Evolutionary conservation across 1,140 invertebrate species (phyloP).

Genomic region (Trichonephila clavipes): DNA sequence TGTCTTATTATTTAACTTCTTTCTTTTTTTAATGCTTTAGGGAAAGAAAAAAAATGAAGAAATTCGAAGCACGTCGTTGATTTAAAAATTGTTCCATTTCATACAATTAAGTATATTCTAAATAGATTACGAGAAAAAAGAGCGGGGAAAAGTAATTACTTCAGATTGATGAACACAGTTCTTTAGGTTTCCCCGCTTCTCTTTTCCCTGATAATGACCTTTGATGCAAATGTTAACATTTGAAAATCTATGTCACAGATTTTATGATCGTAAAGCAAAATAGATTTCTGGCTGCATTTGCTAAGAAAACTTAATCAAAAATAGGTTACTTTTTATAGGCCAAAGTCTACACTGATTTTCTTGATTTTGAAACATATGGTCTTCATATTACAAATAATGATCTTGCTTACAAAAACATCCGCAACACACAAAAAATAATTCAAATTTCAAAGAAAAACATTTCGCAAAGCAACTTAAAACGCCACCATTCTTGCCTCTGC

Average conservation of each 20-base stretch:
- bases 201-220: neutral
- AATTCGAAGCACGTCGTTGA: slow-evolving; percentile 5
- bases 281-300: no score
- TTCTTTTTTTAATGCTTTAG: neutral
- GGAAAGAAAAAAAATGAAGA: slow-evolving; percentile 3
- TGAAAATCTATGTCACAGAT: neutral
- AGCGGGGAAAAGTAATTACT: slow-evolving; percentile 14
- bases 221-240: neutral
- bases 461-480: no score
- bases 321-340: no score
- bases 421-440: no score
- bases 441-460: no score
- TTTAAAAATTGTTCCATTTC: slow-evolving; percentile 4
- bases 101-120: neutral
- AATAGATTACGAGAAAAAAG: neutral
- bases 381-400: no score
- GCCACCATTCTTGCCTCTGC: no score
- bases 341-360: no score
- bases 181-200: neutral
- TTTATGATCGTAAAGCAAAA: no score
- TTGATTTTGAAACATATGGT: no score
- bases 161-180: slow-evolving; percentile 18
- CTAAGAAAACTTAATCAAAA: no score
- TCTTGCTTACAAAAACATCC: no score
- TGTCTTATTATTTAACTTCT: neutral